Evolutionary conservation across 1,140 invertebrate genomes (phyloP), one percentile per base, ranked within the genome.

Genomic region (Neotoxoptera formosana): DNA sequence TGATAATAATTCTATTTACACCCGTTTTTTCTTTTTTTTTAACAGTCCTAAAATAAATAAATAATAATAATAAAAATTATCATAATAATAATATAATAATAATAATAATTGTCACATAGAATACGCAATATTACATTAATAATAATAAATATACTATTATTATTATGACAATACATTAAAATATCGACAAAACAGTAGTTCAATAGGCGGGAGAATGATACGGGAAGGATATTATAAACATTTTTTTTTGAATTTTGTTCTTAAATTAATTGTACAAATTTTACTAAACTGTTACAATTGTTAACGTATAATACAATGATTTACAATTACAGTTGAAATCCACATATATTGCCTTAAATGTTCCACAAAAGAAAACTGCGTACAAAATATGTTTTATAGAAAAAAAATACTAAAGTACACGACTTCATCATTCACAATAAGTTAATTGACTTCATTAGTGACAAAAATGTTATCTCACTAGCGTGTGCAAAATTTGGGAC

Each of bases 1-100:
- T 51, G 67, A 83, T 93, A 93, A 93, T 93, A 93, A 93, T 86
- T 93, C 76, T 93, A 93, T 93, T 51, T 93, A 93, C 91, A 93
- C 30, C 91, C 23, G 30, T 34, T 30, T 47, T 48, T 90, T 60
- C n/a, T 90, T 81, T 60, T 76, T 47, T 76, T 92, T 93, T 9
- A 93, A 93, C 91, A 93, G 48, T 84, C n/a, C 91, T 93, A 93
- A 93, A 93, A 84, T 92, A 92, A 83, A 51, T 92, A 92, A 60
- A 92, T 92, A 92, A 92, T 91, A 81, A 88, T 88, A 47, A 88
- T 88, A 47, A 76, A n/a, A 87, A 89, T 89, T 1, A 36, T 89
- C 7, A 56, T 53, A 88, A 88, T 89, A 56, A 89, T 67, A 17
- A 90, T 90, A 56, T 88, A 51, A 88, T 34, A 88, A 53, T 89